Evolutionary conservation across 2,888 invertebrate genomes (phyloP).

Genomic region (Leptura quadrifasciata): DNA sequence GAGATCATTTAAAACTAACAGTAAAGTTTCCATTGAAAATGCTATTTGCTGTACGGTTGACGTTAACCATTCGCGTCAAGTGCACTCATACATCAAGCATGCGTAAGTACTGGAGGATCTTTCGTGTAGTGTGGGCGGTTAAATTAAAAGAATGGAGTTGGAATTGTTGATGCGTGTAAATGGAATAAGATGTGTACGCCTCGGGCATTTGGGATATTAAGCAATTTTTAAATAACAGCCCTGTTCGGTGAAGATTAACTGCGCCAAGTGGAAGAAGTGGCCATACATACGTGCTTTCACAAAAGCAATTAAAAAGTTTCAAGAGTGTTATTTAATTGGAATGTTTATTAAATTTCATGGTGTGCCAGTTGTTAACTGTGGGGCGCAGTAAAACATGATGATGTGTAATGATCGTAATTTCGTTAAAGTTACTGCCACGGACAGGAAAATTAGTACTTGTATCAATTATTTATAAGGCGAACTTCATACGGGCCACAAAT

Average conservation of each 20-base stretch:
- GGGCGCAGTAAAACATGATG: constrained; percentile 42
- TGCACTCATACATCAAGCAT: constrained; percentile 43
- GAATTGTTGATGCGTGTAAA: constrained; percentile 50
- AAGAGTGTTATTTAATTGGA: constrained; percentile 41
- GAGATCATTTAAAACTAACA: constrained; percentile 23
- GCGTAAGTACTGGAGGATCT: constrained; percentile 44
- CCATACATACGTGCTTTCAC: constrained; percentile 44
- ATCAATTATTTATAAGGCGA: constrained; percentile 36
- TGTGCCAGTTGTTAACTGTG: constrained; percentile 33
- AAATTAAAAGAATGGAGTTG: constrained; percentile 54
- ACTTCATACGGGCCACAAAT: constrained; percentile 45
- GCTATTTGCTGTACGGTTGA: constrained; percentile 9
- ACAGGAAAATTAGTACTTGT: constrained; percentile 48
- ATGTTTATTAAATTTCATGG: constrained; percentile 44
- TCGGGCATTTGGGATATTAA: constrained; percentile 54
- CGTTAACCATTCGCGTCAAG: constrained; percentile 37
- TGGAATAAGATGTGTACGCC: constrained; percentile 45
- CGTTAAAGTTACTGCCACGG: constrained; percentile 44
- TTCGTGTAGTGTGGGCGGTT: constrained; percentile 50
- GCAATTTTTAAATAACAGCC: constrained; percentile 57
- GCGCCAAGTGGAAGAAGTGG: constrained; percentile 50
- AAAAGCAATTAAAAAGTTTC: constrained; percentile 51
- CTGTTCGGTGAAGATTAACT: constrained; percentile 43
- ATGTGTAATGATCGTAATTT: constrained; percentile 47
- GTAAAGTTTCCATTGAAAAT: constrained; percentile 37